Base-by-base conservation (phyloP, 23 tunicate species). In the Halocynthia roretzi region DNA sequence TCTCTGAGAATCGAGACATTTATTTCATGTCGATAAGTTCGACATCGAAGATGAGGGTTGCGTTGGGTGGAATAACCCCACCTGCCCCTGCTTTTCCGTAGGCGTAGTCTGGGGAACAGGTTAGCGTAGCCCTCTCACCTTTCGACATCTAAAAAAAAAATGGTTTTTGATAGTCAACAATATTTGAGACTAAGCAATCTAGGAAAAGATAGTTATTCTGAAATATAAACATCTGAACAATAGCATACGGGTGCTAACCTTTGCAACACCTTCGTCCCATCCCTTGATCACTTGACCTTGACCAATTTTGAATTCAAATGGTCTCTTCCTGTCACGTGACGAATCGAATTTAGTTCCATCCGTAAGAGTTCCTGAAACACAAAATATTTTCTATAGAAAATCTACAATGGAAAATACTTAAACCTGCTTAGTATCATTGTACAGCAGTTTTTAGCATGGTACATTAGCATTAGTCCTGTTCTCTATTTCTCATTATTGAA, bases 291-390 rank as follows among this genome's bases (percentile, higher is more conserved):
- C 96, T 6, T 81, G 85, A 44, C 90, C 96, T 8, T 0, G 2
- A 44, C 96, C 96, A 31, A 90, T 76, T 51, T 61, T 51, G 73
- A 90, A 90, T 54, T 68, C 62, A 50, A 85, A 90, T 10, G 80
- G 80, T 52, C 68, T 72, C 5, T 75, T 81, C 15, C 97, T 68
- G 58, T 83, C 86, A n/a, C 91, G 80, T 8, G 97, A 91, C 2
- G 97, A 91, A 63, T 91, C 97, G 60, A 91, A 91, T 76, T 81
- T 83, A 0, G 76, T 91, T 6, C 97, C 97, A 67, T 81, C 60
- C 6, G 66, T 71, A 51, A 91, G 71, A 52, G 82, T 85, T 21
- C 97, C 97, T 83, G 69, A 40, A 53, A 74, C 19, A 15, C 11
- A n/a, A 19, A 67, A 14, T 14, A 58, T 14, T 58, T 58, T 58